A percentile compares a stretch with the other conserved stretches of the same genome.
Conservation (phyloP, 2,888 invertebrate genomes). For the Microctonus brassicae region DNA sequence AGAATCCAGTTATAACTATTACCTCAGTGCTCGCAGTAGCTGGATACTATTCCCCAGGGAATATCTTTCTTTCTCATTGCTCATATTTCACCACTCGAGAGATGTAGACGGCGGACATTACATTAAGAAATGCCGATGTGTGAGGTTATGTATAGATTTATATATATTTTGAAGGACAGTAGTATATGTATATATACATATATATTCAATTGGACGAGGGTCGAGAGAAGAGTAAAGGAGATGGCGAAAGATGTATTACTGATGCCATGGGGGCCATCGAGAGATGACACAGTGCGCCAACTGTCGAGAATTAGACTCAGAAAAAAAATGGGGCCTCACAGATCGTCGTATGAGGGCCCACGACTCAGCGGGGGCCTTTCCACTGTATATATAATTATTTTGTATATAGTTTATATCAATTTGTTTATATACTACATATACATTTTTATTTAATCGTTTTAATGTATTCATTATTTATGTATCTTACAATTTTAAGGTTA, state of each 20-base stretch:
- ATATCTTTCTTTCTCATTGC: neutral
- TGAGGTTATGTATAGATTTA: neutral
- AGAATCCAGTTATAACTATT: constrained; percentile 1
- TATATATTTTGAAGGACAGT: neutral
- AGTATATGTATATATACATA: too few relatives aligned
- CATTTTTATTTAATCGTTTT: neutral
- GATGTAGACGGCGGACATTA: neutral
- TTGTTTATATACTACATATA: neutral
- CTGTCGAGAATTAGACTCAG: constrained; percentile 35
- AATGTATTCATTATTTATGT: too few relatives aligned
- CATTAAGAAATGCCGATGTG: neutral
- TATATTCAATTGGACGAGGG: constrained; percentile 7
- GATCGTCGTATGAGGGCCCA: constrained; percentile 50
- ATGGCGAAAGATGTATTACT: neutral
- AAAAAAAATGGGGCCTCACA: constrained; percentile 58
- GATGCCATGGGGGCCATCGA: neutral
- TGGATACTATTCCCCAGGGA: neutral
- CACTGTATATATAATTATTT: constrained; percentile 5
- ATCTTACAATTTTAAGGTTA: too few relatives aligned
- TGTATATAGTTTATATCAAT: neutral
- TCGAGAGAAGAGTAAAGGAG: constrained; percentile 1
- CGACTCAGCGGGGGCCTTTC: constrained; percentile 31
- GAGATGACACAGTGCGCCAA: constrained; percentile 15
- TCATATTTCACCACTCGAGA: neutral
- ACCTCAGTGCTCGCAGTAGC: neutral